Conservation (phyloP, 2,113 vertebrate genomes). For the Indri indri region DNA sequence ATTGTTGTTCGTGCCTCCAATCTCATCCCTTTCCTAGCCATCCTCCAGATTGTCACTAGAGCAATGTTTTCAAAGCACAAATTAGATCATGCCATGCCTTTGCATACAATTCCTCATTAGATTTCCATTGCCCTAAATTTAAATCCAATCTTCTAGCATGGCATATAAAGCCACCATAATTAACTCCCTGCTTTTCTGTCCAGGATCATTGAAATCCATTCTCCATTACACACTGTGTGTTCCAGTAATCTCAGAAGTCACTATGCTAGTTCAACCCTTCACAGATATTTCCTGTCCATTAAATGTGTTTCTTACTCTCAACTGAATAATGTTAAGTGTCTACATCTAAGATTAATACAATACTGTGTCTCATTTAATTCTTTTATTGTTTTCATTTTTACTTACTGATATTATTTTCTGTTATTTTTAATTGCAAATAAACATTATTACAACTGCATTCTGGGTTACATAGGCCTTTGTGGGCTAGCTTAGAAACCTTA, state of each 20-base stretch:
- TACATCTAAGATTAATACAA: not conserved
- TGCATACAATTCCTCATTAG: not conserved
- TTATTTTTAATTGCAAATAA: slow-evolving; percentile 14
- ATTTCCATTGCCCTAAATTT: not conserved
- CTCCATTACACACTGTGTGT: not conserved
- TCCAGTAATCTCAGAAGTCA: not conserved
- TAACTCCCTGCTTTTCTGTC: not conserved
- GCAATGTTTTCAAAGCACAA: not conserved
- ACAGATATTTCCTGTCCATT: not conserved
- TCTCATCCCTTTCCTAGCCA: not conserved
- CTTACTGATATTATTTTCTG: not conserved
- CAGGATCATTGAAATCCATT: not conserved
- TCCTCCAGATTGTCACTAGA: not conserved
- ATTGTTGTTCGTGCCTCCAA: not conserved
- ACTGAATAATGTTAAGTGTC: not conserved
- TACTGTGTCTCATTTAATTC: not conserved
- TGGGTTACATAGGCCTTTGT: slow-evolving; percentile 3
- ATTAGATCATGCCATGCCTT: not conserved
- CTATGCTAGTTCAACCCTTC: not conserved
- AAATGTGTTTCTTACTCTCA: not conserved
- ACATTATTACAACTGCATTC: not conserved
- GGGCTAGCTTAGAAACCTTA: not conserved
- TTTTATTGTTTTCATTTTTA: not conserved
- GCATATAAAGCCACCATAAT: not conserved
- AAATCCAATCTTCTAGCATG: not conserved